Percentiles rank a stretch among this genome's conserved stretches.
These are phyloP conservation scores for Trachythela sp. DNA, from an alignment of 64 coral and sea anemone species.

Conservation along the genomic window DNA sequence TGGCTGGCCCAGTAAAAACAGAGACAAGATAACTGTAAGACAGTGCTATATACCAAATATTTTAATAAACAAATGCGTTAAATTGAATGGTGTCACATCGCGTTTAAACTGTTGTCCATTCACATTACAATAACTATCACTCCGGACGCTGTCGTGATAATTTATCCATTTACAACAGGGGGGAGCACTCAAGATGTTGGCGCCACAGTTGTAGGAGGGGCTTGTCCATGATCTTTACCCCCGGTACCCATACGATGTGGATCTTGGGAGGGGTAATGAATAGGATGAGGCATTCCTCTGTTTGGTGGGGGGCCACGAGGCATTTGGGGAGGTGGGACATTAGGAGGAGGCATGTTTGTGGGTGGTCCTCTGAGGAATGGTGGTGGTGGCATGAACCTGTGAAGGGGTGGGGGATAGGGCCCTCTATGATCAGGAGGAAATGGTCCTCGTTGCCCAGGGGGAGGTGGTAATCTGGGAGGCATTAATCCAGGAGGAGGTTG, in stretches of 20 bases:
- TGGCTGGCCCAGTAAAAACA: too few relatives aligned
- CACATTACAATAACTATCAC: too few relatives aligned
- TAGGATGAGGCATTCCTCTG: not conserved
- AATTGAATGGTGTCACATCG: not conserved
- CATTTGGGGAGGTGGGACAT: slow-evolving; percentile 57
- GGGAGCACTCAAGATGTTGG: not conserved
- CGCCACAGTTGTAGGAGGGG: not conserved
- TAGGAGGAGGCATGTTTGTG: slow-evolving; percentile 69
- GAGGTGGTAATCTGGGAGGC: not conserved
- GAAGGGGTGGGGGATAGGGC: slow-evolving; percentile 34
- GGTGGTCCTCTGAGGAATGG: slow-evolving; percentile 76
- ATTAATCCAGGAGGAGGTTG: not conserved
- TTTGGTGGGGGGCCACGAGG: slow-evolving; percentile 72
- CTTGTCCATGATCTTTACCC: not conserved
- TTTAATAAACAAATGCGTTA: too few relatives aligned
- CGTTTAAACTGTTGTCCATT: too few relatives aligned
- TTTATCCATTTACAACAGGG: not conserved
- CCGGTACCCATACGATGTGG: slow-evolving; percentile 85
- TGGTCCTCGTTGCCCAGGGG: not conserved
- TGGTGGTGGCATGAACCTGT: slow-evolving; percentile 60
- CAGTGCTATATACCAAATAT: too few relatives aligned
- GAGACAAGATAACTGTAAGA: too few relatives aligned
- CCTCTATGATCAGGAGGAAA: not conserved
- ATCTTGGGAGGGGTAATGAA: slow-evolving; percentile 97
- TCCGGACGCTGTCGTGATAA: too few relatives aligned